phyloP scores from a whole-genome alignment of 2,888 invertebrate genomes.

The Caenorhabditis parvicauda region DNA sequence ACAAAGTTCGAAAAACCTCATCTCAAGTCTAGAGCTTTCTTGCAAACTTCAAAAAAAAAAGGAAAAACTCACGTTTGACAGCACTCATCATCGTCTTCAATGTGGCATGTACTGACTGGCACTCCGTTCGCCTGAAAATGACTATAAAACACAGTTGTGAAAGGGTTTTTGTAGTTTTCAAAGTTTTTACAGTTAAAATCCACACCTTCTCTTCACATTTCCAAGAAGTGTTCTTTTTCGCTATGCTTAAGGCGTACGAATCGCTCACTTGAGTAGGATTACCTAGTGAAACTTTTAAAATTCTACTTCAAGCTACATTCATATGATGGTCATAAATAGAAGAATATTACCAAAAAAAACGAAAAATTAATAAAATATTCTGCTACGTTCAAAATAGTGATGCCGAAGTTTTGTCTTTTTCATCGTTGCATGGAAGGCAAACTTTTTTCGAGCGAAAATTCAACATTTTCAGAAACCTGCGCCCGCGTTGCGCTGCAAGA shows the following conservation, averaged over 20 bases:
- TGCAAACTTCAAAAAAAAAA: neutral
- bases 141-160: neutral
- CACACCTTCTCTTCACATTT: no score
- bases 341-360: neutral
- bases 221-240: no score
- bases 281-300: neutral
- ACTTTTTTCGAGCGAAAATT: no score
- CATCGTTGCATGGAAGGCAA: neutral
- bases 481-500: no score
- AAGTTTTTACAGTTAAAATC: no score
- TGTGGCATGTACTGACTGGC: conserved; percentile 18
- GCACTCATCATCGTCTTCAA: conserved; percentile 23
- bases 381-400: neutral
- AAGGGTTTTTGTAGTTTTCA: no score
- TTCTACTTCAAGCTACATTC: no score
- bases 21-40: no score
- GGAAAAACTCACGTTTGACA: conserved; percentile 16
- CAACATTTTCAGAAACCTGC: no score
- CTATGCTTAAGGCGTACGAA: no score
- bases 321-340: no score
- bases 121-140: conserved; percentile 23
- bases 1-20: no score
- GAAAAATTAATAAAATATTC: neutral
- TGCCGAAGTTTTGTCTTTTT: neutral
- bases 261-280: neutral